Evolutionary conservation across 2,888 invertebrate species (phyloP).

Genomic region (Apomyelois bistriatella): DNA sequence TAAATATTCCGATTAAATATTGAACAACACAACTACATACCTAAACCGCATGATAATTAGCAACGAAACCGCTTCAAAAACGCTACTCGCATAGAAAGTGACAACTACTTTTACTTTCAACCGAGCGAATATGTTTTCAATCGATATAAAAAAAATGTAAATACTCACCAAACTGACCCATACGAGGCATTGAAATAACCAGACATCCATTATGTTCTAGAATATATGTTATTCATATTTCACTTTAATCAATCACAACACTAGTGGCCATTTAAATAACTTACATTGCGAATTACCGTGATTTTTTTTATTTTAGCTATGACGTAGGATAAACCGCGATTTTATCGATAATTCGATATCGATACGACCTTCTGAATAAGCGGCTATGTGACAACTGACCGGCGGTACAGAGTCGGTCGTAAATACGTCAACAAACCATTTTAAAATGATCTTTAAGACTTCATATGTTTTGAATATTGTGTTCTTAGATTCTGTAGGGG

Average conservation of each 20-base stretch:
- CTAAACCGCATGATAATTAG: conserved; percentile 15
- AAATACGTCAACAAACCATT: conserved; percentile 26
- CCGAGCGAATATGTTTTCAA: conserved; percentile 11
- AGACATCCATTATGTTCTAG: conserved; percentile 40
- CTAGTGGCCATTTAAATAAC: conserved; percentile 22
- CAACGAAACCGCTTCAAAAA: conserved; percentile 16
- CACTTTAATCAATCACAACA: conserved; percentile 30
- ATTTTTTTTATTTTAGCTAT: conserved; percentile 37
- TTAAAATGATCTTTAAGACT: conserved; percentile 28
- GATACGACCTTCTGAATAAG: conserved; percentile 36
- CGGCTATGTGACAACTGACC: conserved; percentile 42
- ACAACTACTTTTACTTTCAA: conserved; percentile 44
- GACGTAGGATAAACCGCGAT: conserved; percentile 35
- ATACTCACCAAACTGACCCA: conserved; percentile 51
- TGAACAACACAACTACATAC: not conserved
- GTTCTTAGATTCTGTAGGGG: not conserved
- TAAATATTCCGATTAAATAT: not conserved
- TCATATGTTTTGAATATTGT: conserved; percentile 16
- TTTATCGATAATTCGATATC: conserved; percentile 31
- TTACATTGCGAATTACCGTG: conserved; percentile 40
- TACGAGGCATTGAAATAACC: conserved; percentile 44
- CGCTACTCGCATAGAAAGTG: conserved; percentile 31
- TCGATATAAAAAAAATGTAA: conserved; percentile 14
- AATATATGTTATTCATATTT: conserved; percentile 31
- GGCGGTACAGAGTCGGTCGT: conserved; percentile 16